Percentiles rank a stretch among this genome's conserved stretches.
phyloP scores from a whole-genome alignment of 30 jellyfish, hydroid and myxozoan species.

The Hydra vulgaris region DNA sequence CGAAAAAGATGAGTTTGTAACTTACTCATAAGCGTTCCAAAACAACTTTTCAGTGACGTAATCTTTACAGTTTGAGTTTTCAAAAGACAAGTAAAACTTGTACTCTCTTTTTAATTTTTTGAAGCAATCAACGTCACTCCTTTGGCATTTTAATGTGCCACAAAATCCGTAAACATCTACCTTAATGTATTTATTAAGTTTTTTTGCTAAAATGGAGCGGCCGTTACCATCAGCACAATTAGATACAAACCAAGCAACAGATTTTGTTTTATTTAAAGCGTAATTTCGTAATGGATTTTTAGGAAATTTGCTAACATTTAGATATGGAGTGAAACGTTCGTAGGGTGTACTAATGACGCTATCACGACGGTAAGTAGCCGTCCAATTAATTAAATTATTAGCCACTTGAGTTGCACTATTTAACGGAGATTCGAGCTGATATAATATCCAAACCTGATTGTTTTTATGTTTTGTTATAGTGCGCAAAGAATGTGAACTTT shows the following conservation, averaged over 20 bases:
- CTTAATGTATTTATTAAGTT: background rate
- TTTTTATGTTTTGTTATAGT: no score
- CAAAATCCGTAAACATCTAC: constrained; percentile 33
- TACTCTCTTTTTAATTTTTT: constrained; percentile 11
- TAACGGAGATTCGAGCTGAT: constrained; percentile 19
- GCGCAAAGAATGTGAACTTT: background rate
- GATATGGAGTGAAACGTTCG: constrained; percentile 12
- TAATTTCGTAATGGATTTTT: background rate
- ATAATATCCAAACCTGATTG: background rate
- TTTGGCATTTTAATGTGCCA: background rate
- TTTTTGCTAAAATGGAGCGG: constrained; percentile 12
- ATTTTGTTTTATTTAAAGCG: constrained; percentile 30
- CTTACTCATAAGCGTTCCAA: constrained; percentile 16
- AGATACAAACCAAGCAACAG: constrained; percentile 38
- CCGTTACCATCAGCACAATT: constrained; percentile 28
- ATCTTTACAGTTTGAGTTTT: constrained; percentile 27
- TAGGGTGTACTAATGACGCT: constrained; percentile 30
- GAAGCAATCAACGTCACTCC: background rate
- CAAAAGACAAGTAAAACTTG: constrained; percentile 34
- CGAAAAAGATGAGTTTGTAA: no score
- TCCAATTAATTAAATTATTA: constrained; percentile 17
- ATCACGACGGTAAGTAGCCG: constrained; percentile 30
- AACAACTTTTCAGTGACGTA: constrained; percentile 34
- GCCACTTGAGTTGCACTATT: background rate
- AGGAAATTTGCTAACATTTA: background rate